These are phyloP conservation scores for Priocnemis perturbator DNA, from an alignment of 2,888 invertebrate genomes.

Conservation along the genomic window DNA sequence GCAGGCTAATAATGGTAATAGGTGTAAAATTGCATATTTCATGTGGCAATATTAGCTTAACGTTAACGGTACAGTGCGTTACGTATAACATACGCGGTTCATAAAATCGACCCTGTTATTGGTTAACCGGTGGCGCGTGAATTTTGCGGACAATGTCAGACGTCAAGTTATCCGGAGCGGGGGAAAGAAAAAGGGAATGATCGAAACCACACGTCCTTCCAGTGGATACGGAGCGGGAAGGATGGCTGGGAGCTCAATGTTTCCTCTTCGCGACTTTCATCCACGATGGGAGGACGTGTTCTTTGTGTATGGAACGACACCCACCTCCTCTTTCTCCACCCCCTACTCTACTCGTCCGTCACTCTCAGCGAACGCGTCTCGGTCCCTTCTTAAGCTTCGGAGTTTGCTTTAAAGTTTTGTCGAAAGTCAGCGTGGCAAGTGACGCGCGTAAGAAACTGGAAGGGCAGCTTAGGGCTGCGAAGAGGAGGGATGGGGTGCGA, in stretches of 20 bases:
- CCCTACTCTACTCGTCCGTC: slow-evolving; percentile 39
- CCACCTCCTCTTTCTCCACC: slow-evolving; percentile 9
- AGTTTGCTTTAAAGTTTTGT: slow-evolving; percentile 52
- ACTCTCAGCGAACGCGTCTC: slow-evolving; percentile 49
- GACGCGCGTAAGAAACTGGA: slow-evolving; percentile 39
- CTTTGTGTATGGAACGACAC: slow-evolving; percentile 52
- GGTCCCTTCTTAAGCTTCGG: slow-evolving; percentile 40
- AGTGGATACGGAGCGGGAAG: background rate
- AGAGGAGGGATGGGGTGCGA: background rate
- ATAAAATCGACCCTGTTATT: no score
- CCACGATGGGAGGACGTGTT: slow-evolving; percentile 35
- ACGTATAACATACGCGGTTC: no score
- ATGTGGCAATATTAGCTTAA: no score
- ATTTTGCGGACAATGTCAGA: no score
- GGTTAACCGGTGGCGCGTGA: no score
- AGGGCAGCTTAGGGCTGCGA: slow-evolving; percentile 9
- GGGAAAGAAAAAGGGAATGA: no score
- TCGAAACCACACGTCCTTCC: slow-evolving; percentile 6
- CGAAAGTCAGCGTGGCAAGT: slow-evolving; percentile 40
- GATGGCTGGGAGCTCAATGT: slow-evolving; percentile 25
- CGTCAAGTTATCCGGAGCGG: no score
- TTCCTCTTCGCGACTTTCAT: slow-evolving; percentile 41
- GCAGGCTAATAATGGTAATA: no score
- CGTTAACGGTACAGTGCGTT: no score
- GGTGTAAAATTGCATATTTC: no score